Conservation (phyloP, 1,140 invertebrate species). For the Drosophila virilis region DNA sequence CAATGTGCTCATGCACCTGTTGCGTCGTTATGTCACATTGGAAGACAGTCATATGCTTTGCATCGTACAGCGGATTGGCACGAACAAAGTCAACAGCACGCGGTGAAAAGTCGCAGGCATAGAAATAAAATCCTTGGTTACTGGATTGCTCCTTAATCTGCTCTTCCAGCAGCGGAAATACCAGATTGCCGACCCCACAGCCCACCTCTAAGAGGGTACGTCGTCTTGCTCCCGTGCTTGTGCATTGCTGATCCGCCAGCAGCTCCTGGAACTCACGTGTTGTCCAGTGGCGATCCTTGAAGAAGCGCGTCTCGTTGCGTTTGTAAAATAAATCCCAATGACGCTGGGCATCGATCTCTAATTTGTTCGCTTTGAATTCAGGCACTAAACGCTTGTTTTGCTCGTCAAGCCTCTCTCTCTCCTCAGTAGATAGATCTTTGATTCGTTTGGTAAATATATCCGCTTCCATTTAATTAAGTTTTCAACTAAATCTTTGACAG, state of each 20-base stretch:
- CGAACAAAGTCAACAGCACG: constrained; percentile 95
- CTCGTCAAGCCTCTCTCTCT: constrained; percentile 86
- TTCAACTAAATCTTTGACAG: neutral
- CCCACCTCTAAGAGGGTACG: constrained; percentile 93
- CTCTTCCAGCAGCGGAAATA: constrained; percentile 96
- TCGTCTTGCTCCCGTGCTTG: constrained; percentile 36
- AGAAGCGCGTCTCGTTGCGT: constrained; percentile 95
- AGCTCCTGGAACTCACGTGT: constrained; percentile 96
- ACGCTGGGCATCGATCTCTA: constrained; percentile 94
- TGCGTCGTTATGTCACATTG: constrained; percentile 89
- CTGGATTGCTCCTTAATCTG: constrained; percentile 84
- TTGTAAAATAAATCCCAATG: constrained; percentile 99
- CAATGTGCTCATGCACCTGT: constrained; percentile 86
- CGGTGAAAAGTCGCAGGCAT: constrained; percentile 97
- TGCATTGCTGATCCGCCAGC: constrained; percentile 84
- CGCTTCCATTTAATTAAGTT: constrained; percentile 26
- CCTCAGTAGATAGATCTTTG: constrained; percentile 86
- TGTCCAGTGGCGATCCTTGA: constrained; percentile 99
- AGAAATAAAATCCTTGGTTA: constrained; percentile 88
- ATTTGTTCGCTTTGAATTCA: constrained; percentile 91
- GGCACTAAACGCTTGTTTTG: constrained; percentile 90
- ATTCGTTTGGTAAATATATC: constrained; percentile 56
- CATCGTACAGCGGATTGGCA: constrained; percentile 85
- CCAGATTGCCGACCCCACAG: constrained; percentile 98
- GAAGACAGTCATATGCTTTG: constrained; percentile 89